Percentiles rank a stretch among this genome's conserved stretches.
Conservation (phyloP, 2,797 vertebrate genomes). For the Zenarchopterus dispar region DNA sequence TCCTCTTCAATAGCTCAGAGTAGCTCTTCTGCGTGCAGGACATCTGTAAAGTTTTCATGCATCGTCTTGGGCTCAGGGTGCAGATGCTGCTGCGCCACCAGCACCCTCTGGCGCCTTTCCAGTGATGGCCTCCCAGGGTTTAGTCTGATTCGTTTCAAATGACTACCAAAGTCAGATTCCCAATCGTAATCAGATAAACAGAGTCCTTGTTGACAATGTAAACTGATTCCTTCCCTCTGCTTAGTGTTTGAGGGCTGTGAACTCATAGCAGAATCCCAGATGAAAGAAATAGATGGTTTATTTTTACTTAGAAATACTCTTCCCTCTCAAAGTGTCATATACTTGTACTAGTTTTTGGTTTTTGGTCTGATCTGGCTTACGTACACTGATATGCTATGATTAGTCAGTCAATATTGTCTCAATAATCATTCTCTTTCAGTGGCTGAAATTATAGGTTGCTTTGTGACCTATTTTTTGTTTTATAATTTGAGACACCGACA, state of each 20-base stretch:
- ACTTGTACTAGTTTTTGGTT: background rate
- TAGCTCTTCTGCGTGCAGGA: constrained; percentile 19
- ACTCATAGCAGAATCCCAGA: too few relatives aligned
- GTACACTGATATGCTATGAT: background rate
- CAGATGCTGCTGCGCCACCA: constrained; percentile 52
- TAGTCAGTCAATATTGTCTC: background rate
- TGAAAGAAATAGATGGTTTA: too few relatives aligned
- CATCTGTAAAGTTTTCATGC: constrained; percentile 25
- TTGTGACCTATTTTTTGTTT: constrained; percentile 17
- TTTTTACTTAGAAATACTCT: too few relatives aligned
- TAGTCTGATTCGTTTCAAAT: constrained; percentile 29
- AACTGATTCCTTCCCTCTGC: background rate
- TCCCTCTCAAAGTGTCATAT: too few relatives aligned
- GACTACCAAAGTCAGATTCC: constrained; percentile 13
- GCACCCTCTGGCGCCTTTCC: constrained; percentile 59
- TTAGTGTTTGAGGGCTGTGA: background rate
- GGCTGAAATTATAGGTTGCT: constrained; percentile 6
- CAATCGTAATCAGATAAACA: background rate
- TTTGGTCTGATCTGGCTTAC: background rate
- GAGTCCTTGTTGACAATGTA: background rate
- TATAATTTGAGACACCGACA: constrained; percentile 17
- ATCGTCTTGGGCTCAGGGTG: constrained; percentile 32
- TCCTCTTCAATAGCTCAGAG: constrained; percentile 14
- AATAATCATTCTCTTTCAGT: constrained; percentile 2
- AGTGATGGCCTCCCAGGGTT: constrained; percentile 26